A percentile compares a stretch with the other conserved stretches of the same genome.
Conservation (phyloP, 2,888 invertebrate species). For the Cryptocephalus moraei region DNA sequence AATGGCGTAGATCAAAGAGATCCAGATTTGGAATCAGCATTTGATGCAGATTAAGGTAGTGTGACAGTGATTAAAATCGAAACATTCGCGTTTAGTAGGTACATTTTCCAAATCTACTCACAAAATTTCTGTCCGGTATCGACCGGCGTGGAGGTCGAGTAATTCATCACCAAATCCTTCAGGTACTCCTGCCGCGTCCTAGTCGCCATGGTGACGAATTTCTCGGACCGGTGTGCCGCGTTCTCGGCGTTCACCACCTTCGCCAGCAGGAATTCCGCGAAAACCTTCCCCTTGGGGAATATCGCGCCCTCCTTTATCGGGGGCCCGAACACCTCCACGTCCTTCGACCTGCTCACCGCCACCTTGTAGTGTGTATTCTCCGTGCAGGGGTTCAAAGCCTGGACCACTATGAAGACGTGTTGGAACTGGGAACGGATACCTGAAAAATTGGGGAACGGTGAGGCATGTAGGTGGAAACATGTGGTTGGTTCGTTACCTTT, state of each 20-base stretch:
- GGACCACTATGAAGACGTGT: constrained; percentile 90
- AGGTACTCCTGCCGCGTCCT: constrained; percentile 91
- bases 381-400: constrained; percentile 81
- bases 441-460: constrained; percentile 35
- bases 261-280: constrained; percentile 88
- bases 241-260: constrained; percentile 97
- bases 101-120: constrained; percentile 39
- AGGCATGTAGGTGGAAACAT: no score
- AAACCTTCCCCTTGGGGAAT: constrained; percentile 83
- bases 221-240: constrained; percentile 91
- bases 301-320: constrained; percentile 79
- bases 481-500: constrained; percentile 32
- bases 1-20: no score
- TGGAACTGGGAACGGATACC: constrained; percentile 90
- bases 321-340: constrained; percentile 95
- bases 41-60: no score
- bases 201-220: constrained; percentile 94
- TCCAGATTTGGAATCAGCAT: no score
- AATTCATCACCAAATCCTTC: constrained; percentile 83
- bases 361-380: constrained; percentile 80
- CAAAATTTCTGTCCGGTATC: constrained; percentile 83
- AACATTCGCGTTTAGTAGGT: no score
- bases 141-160: constrained; percentile 67
- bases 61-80: no score
- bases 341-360: constrained; percentile 62